Base-by-base conservation (phyloP, 2,797 vertebrate species). In the Poeciliopsis gracilis region DNA sequence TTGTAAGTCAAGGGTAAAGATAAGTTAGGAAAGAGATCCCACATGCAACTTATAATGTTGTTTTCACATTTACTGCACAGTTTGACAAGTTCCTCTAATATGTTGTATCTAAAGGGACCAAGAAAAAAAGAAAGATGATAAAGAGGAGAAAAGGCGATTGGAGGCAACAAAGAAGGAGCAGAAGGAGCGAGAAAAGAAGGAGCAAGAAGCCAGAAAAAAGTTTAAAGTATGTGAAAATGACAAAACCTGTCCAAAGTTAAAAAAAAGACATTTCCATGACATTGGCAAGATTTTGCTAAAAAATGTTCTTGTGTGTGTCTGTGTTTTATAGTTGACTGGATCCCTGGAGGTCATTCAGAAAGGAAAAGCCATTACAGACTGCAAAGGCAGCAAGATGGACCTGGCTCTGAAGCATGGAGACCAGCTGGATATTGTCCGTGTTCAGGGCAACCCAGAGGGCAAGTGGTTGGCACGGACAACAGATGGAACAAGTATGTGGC, bases 111-210 rank as follows among this genome's bases (percentile, higher is more conserved):
- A 77, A 75, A 92, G 95, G 93, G 92, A 92, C 3, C 82, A 71
- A 2, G 71, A 95, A 43, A 97, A 95, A 80, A 97, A 95, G 85
- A 82, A 51, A 82, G 95, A 96, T 0, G 95, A 96, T 46, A 98
- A 97, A 81, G 96, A 96, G 72, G 96, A 96, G 78, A 98, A 96
- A 87, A 97, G 93, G 91, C 94, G 93, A 77, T 82, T 94, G 33
- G 97, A 97, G 45, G 93, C 95, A 67, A 96, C 97, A 79, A 97
- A 95, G 89, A 99, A 97, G 84, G 97, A 97, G 82, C 97, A 97
- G 85, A 99, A 95, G 83, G 97, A 97, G 69, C 96, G 97, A 76
- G 97, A 98, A 84, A 98, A 96, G 90, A 98, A 97, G 91, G 98
- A 99, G 70, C 95, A 97, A 71, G 98, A 98, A 15, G 92, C 96